Evolutionary conservation across 2,113 vertebrate species (phyloP).

Genomic region (Neodontobutis hainanensis): DNA sequence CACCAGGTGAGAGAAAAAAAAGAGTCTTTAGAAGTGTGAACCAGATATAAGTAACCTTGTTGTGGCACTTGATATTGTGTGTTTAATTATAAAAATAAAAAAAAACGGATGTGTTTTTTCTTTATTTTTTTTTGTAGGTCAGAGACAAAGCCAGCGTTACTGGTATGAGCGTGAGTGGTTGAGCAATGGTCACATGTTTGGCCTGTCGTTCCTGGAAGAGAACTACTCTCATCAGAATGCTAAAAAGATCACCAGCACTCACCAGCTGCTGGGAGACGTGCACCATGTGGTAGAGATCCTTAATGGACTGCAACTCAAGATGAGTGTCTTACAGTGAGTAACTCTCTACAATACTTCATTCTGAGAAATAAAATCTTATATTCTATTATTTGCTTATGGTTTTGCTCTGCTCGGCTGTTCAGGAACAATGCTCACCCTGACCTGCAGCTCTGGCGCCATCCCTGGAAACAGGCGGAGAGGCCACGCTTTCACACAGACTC

Average conservation of each 20-base stretch:
- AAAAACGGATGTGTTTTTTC: background rate
- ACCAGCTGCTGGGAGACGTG: slow-evolving; percentile 94
- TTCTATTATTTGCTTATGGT: background rate
- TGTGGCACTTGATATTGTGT: background rate
- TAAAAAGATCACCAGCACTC: slow-evolving; percentile 96
- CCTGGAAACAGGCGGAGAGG: slow-evolving; percentile 88
- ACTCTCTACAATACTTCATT: background rate
- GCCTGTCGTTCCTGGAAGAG: slow-evolving; percentile 91
- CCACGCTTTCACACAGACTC: slow-evolving; percentile 66
- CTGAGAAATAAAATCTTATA: background rate
- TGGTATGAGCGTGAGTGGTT: slow-evolving; percentile 98
- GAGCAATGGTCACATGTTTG: slow-evolving; percentile 92
- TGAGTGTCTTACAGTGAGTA: slow-evolving; percentile 94
- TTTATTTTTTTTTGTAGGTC: slow-evolving; percentile 77
- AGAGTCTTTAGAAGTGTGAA: no score
- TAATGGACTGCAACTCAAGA: slow-evolving; percentile 93
- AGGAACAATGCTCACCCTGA: slow-evolving; percentile 91
- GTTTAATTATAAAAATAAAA: background rate
- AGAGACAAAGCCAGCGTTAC: slow-evolving; percentile 91
- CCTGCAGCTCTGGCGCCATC: slow-evolving; percentile 91
- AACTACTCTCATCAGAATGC: slow-evolving; percentile 97
- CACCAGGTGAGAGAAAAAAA: slow-evolving; percentile 87
- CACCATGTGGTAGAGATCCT: slow-evolving; percentile 92
- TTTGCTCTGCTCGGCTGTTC: background rate
- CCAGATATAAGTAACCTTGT: no score